Evolutionary conservation across 2,888 invertebrate species (phyloP).

Genomic region (Plutella xylostella): DNA sequence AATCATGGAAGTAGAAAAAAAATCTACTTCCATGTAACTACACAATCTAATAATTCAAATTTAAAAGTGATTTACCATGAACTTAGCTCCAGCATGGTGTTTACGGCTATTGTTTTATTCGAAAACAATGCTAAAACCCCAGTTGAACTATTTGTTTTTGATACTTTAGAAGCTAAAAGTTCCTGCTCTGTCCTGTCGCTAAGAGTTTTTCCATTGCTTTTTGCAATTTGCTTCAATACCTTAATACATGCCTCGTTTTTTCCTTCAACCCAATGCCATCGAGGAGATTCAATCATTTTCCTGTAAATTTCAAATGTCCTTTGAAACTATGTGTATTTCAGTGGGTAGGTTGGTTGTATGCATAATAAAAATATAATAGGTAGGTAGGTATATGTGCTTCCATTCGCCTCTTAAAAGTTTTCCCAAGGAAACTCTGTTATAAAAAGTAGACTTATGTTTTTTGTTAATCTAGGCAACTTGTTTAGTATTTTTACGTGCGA

Average conservation of each 20-base stretch:
- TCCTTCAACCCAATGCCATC: constrained; percentile 71
- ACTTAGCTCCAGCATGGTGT: constrained; percentile 62
- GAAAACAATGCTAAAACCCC: constrained; percentile 70
- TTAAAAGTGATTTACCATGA: constrained; percentile 53
- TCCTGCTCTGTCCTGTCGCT: constrained; percentile 43
- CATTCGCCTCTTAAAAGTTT: too few species aligned
- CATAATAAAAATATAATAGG: too few species aligned
- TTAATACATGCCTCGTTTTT: constrained; percentile 54
- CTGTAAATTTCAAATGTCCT: too few species aligned
- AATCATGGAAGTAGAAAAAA: not conserved
- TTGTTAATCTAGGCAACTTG: too few species aligned
- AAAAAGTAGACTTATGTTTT: too few species aligned
- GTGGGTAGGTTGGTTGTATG: too few species aligned
- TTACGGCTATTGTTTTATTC: constrained; percentile 62
- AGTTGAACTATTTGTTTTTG: constrained; percentile 40
- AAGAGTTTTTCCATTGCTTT: constrained; percentile 58
- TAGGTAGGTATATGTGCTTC: too few species aligned
- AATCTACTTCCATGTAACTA: not conserved
- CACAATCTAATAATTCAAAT: not conserved
- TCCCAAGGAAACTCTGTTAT: too few species aligned
- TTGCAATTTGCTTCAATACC: constrained; percentile 65
- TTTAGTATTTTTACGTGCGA: too few species aligned
- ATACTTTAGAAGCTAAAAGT: constrained; percentile 25
- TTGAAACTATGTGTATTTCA: too few species aligned
- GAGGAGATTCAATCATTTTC: constrained; percentile 73